phyloP scores from a whole-genome alignment of 1,140 invertebrate genomes.

The Bombus consobrinus region DNA sequence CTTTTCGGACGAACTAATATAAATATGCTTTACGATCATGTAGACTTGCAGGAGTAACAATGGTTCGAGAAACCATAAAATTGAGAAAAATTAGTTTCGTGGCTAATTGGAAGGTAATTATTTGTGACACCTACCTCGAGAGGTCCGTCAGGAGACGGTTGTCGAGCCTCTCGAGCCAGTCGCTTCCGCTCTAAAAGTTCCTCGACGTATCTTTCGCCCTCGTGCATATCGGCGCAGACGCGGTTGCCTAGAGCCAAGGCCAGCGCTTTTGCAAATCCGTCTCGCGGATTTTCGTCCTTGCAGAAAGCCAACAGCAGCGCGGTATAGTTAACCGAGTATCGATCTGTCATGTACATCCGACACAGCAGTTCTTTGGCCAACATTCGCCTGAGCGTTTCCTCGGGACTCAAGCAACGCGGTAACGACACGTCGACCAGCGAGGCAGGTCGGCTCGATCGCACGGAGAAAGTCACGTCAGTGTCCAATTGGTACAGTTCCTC shows the following conservation, averaged over 20 bases:
- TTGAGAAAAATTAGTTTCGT: no score
- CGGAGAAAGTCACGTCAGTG: not conserved
- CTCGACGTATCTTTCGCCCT: slow-evolving; percentile 78
- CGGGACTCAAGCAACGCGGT: not conserved
- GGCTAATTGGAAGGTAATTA: no score
- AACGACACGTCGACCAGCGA: no score
- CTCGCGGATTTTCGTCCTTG: slow-evolving; percentile 82
- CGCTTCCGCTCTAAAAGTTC: slow-evolving; percentile 43
- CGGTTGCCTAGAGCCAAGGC: slow-evolving; percentile 83
- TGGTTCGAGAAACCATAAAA: no score
- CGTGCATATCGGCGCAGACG: slow-evolving; percentile 79
- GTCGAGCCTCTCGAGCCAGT: not conserved
- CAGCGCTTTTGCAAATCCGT: slow-evolving; percentile 84
- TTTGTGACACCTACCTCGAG: slow-evolving; percentile 21
- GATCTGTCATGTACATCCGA: slow-evolving; percentile 81
- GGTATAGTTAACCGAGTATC: slow-evolving; percentile 84
- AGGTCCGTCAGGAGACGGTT: not conserved
- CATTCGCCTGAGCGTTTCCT: slow-evolving; percentile 48
- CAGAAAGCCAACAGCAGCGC: slow-evolving; percentile 85
- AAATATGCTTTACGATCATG: no score
- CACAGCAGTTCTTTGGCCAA: slow-evolving; percentile 83
- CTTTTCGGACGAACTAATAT: no score
- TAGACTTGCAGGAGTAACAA: no score
- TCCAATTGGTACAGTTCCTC: not conserved
- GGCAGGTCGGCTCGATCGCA: not conserved